Conservation (phyloP, 1,140 invertebrate genomes). For the Drosophila elegans region DNA sequence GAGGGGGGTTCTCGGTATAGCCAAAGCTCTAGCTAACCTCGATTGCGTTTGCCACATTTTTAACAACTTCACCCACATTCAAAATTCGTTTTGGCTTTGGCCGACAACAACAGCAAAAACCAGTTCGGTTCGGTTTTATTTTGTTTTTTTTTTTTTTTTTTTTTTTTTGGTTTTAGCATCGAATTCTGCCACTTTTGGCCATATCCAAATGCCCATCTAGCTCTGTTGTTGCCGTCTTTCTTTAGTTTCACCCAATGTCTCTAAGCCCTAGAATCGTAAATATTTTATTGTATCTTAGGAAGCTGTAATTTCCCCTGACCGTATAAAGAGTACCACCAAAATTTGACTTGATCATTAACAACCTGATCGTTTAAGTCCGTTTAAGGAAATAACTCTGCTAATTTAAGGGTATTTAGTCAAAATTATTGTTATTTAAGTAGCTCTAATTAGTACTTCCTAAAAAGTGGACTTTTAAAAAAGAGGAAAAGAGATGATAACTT, state of each 20-base stretch:
- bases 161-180: constrained; percentile 28
- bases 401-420: constrained; percentile 25
- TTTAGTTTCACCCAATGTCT: constrained; percentile 13
- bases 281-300: constrained; percentile 3
- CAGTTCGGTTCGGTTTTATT: constrained; percentile 59
- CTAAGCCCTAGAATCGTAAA: constrained; percentile 14
- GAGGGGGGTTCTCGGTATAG: constrained; percentile 7
- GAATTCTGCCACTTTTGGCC: constrained; percentile 39
- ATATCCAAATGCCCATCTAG: constrained; percentile 45
- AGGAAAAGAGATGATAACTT: no score
- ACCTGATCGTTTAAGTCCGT: constrained; percentile 5
- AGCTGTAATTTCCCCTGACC: constrained; percentile 6
- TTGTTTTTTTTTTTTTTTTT: constrained; percentile 41
- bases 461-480: not conserved
- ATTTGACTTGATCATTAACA: constrained; percentile 28
- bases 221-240: constrained; percentile 15
- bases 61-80: constrained; percentile 82
- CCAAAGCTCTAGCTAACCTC: constrained; percentile 60
- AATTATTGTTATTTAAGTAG: not conserved
- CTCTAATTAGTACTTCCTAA: not conserved
- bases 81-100: constrained; percentile 80
- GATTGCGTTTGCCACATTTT: constrained; percentile 79
- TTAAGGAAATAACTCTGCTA: constrained; percentile 16
- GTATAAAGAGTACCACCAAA: constrained; percentile 10
- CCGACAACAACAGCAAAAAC: constrained; percentile 46